Conservation (phyloP, 2,113 vertebrate species). For the Corynorhinus townsendii region DNA sequence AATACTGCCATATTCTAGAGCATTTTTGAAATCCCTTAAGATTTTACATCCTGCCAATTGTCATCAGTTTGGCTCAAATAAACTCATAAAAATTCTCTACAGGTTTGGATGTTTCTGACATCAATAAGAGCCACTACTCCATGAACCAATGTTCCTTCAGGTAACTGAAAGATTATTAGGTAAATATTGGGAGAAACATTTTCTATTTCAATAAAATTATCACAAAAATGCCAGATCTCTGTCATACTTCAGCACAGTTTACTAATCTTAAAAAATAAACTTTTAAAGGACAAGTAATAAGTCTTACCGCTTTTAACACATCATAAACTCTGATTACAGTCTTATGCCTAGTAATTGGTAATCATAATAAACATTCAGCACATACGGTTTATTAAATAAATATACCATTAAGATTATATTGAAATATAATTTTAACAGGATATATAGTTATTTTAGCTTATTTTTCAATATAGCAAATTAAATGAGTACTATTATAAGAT, state of each 20-base stretch:
- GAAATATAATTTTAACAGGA: background rate
- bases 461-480: slow-evolving; percentile 52
- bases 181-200: slow-evolving; percentile 54
- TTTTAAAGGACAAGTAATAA: background rate
- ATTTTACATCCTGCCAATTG: background rate
- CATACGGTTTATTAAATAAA: slow-evolving; percentile 53
- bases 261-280: background rate
- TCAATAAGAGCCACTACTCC: background rate
- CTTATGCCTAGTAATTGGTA: background rate
- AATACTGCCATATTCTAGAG: background rate
- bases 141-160: slow-evolving; percentile 36
- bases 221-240: background rate
- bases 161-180: slow-evolving; percentile 36
- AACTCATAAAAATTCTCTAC: background rate
- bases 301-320: background rate
- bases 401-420: background rate
- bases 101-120: background rate
- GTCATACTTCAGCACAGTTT: slow-evolving; percentile 32
- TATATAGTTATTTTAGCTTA: slow-evolving; percentile 47
- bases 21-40: background rate
- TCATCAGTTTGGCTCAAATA: background rate
- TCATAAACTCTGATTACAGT: background rate
- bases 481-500: slow-evolving; percentile 7
- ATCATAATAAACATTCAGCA: background rate
- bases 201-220: slow-evolving; percentile 30